Evolutionary conservation across 2,797 vertebrate genomes (phyloP), one percentile per base, ranked within the genome.

Genomic region (Borostomias antarcticus): DNA sequence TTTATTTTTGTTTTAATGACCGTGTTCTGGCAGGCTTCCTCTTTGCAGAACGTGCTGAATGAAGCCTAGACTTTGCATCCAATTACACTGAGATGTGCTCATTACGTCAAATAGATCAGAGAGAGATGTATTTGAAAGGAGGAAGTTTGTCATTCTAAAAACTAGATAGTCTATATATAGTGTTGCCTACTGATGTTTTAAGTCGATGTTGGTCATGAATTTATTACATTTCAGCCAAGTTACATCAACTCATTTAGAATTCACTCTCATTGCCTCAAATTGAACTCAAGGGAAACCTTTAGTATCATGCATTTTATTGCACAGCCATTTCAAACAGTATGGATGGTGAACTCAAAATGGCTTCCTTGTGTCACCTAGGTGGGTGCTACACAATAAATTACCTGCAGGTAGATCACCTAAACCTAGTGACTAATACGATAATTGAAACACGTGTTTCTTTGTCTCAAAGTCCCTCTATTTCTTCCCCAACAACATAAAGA

Each of bases 1-100:
- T 87, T 89, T 85, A 82, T 85, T 90, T 90, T 85, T 68, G 57
- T 72, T 86, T 87, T 87, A 89, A 89, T 91, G 80, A 88, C 75
- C 76, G 74, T 76, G 66, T 74, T 74, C 75, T 82, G 82, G 79
- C 82, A 86, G 73, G 28, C 67, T 64, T 54, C 75, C 57, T 75
- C 62, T 77, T 82, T 82, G 77, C 64, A 79, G 75, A 86, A 68
- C 43, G 69, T 74, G 78, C 73, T 69, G 62, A 72, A 73, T 58
- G 69, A 65, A 68, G 50, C 58, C 52, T 68, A 32, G 48, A 30
- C 72, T 54, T n/a, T 25, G 73, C 15, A 48, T 75, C 74, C 67
- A 87, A 81, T 84, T 86, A 88, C 50, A 74, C 21, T 28, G 25
- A 77, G 66, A 73, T 71, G 65, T 50, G 51, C 56, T 21, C 76